Percentiles rank a stretch among this genome's conserved stretches.
phyloP scores from a whole-genome alignment of 2,888 invertebrate genomes.

The Eupithecia inturbata region DNA sequence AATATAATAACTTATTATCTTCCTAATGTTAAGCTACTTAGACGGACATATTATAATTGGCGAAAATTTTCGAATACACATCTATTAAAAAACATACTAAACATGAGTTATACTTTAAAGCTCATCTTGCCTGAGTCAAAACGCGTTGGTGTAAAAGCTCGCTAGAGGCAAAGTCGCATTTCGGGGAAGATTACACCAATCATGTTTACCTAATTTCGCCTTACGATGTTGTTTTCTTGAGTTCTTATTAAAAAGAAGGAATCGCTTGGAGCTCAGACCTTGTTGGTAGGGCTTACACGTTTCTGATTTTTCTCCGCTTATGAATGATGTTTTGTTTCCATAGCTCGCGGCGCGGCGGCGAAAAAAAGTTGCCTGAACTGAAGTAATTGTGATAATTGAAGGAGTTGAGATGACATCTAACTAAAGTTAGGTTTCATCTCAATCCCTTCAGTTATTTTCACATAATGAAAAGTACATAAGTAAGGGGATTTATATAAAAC shows the following conservation, averaged over 20 bases:
- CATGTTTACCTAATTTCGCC: conserved; percentile 4
- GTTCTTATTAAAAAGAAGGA: conserved; percentile 8
- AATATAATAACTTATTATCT: not conserved
- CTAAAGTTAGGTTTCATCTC: not conserved
- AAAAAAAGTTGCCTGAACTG: not conserved
- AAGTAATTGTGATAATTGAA: no score
- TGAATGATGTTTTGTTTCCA: not conserved
- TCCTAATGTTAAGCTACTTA: not conserved
- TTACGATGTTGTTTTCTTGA: conserved; percentile 4
- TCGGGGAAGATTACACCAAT: conserved; percentile 9
- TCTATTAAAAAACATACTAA: not conserved
- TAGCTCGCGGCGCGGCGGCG: not conserved
- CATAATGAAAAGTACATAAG: not conserved
- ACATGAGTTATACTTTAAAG: not conserved
- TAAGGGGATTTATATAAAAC: not conserved
- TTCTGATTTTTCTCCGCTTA: not conserved
- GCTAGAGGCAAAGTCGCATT: not conserved
- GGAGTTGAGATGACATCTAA: no score
- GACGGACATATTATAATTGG: not conserved
- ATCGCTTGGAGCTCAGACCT: not conserved
- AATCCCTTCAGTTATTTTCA: not conserved
- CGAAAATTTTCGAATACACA: not conserved
- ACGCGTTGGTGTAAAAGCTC: conserved; percentile 13
- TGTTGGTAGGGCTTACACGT: not conserved
- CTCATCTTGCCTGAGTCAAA: not conserved